These are phyloP conservation scores for Austrolebias charrua DNA, from an alignment of 2,797 vertebrate genomes.

Conservation along the genomic window DNA sequence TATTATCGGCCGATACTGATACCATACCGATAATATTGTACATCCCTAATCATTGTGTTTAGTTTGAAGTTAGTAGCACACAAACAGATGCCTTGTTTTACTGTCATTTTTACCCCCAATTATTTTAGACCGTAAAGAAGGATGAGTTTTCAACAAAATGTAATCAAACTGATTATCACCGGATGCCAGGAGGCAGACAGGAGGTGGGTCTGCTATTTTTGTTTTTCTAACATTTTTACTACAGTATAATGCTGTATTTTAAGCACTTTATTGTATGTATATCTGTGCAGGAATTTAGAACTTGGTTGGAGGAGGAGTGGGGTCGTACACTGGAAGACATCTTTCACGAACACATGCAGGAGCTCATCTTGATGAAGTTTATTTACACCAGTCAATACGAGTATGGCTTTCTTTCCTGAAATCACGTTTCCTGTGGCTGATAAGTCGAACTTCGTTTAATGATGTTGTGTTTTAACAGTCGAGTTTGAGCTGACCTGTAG, in stretches of 20 bases:
- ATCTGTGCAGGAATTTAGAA: constrained; percentile 91
- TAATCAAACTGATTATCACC: constrained; percentile 96
- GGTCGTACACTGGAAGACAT: constrained; percentile 96
- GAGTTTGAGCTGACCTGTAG: background rate
- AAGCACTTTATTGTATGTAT: background rate
- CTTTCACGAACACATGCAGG: constrained; percentile 99
- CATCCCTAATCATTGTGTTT: background rate
- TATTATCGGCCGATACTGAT: too few relatives aligned
- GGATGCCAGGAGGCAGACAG: constrained; percentile 96
- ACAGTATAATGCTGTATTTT: background rate
- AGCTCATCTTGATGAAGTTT: constrained; percentile 99
- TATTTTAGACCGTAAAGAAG: constrained; percentile 88
- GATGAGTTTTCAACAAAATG: constrained; percentile 99
- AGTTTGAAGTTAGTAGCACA: constrained; percentile 1
- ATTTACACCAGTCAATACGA: constrained; percentile 99
- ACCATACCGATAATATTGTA: too few relatives aligned
- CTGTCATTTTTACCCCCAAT: background rate
- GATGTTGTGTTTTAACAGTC: too few relatives aligned
- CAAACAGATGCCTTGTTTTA: constrained; percentile 3
- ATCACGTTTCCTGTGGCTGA: background rate
- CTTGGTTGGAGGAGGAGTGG: constrained; percentile 97
- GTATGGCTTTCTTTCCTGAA: constrained; percentile 71
- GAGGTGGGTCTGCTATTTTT: constrained; percentile 79
- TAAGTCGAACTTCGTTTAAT: too few relatives aligned
- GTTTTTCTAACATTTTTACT: background rate